Evolutionary conservation across 2,113 vertebrate species (phyloP).

Genomic region (Misgurnus mizolepis): DNA sequence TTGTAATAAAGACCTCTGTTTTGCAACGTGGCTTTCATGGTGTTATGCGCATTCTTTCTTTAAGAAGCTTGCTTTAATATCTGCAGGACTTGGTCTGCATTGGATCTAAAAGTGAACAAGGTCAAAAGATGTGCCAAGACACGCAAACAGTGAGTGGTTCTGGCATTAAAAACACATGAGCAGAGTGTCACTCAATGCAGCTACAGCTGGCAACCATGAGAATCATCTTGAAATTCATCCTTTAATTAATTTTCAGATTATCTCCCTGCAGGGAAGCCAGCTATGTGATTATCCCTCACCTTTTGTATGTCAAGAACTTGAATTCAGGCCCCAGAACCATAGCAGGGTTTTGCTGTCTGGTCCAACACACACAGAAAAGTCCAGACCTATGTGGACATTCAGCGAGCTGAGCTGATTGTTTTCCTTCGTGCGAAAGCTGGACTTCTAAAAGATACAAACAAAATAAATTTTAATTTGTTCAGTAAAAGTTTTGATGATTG

Average conservation of each 20-base stretch:
- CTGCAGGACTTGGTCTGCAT: conserved; percentile 57
- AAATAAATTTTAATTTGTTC: conserved; percentile 1
- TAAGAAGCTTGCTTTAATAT: conserved; percentile 53
- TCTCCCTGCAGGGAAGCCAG: conserved; percentile 48
- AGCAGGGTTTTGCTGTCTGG: neutral
- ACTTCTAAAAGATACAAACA: neutral
- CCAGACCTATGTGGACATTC: neutral
- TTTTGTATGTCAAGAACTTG: conserved; percentile 43
- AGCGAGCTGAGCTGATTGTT: neutral
- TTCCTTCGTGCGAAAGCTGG: conserved; percentile 15
- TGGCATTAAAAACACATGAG: conserved; percentile 45
- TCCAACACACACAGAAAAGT: conserved; percentile 27
- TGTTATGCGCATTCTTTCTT: conserved; percentile 40
- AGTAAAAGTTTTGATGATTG: neutral
- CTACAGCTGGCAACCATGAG: conserved; percentile 40
- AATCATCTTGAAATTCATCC: conserved; percentile 51
- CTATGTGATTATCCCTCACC: conserved; percentile 44
- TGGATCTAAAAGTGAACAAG: conserved; percentile 50
- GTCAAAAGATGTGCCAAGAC: conserved; percentile 59
- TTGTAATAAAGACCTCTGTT: conserved; percentile 17
- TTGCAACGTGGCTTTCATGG: conserved; percentile 43
- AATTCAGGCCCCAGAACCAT: neutral
- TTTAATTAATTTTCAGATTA: conserved; percentile 52
- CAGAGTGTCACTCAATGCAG: conserved; percentile 52
- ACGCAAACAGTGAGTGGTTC: conserved; percentile 59